These are phyloP conservation scores for Leptocoma aspasia DNA, from an alignment of 2,113 vertebrate genomes.

Conservation along the genomic window DNA sequence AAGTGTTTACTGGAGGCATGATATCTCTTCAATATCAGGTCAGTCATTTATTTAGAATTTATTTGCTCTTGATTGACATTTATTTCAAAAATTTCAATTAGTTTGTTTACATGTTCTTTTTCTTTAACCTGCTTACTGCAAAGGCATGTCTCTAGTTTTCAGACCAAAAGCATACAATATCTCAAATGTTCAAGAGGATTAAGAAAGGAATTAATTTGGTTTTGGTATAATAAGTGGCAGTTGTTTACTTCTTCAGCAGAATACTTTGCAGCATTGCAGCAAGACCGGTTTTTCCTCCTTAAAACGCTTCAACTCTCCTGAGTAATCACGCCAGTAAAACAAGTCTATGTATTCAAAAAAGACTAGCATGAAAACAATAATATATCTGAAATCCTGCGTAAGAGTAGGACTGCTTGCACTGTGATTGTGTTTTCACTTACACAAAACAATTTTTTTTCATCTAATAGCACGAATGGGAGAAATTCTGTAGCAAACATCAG, in stretches of 20 bases:
- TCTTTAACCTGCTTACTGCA: background rate
- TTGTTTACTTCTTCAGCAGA: background rate
- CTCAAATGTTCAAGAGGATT: background rate
- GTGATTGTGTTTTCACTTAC: background rate
- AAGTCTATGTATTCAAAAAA: background rate
- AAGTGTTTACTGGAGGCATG: background rate
- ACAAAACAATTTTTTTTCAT: background rate
- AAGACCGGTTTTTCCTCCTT: background rate
- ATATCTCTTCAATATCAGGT: background rate
- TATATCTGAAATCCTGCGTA: background rate
- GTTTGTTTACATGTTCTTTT: background rate
- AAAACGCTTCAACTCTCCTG: background rate
- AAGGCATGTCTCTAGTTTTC: background rate
- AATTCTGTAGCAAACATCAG: background rate
- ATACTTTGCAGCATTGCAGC: background rate
- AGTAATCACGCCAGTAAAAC: background rate
- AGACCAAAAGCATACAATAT: fast-evolving
- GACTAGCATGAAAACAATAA: background rate
- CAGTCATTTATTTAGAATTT: constrained; percentile 1
- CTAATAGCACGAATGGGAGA: fast-evolving
- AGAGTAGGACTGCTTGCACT: background rate
- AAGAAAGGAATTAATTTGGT: background rate
- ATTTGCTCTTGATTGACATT: background rate
- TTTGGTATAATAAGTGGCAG: background rate
- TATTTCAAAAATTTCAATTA: background rate